Percentiles rank a stretch among this genome's conserved stretches.
phyloP scores from a whole-genome alignment of 2,888 invertebrate genomes.

The Agrenia bidenticulata region DNA sequence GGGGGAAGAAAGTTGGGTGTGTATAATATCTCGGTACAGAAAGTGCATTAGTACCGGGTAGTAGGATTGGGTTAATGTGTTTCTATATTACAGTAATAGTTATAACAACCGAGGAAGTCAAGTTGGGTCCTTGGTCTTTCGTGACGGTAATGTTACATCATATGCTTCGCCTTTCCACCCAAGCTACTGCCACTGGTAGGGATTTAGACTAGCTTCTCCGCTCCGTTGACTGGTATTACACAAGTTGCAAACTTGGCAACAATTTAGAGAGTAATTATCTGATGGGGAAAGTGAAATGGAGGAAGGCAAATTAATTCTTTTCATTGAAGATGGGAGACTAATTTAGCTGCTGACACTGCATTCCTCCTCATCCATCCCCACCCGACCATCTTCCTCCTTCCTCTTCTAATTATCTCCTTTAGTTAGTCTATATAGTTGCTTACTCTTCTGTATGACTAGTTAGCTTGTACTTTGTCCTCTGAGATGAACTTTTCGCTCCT shows the following conservation, averaged over 20 bases:
- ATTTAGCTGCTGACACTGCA: conserved; percentile 20
- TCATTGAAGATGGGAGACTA: conserved; percentile 15
- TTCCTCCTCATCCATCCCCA: neutral
- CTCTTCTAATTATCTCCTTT: neutral
- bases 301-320: conserved; percentile 20
- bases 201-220: neutral
- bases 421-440: neutral
- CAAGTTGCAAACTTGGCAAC: conserved; percentile 11
- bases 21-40: no score
- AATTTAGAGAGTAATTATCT: conserved; percentile 21
- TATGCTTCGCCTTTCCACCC: neutral
- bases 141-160: no score
- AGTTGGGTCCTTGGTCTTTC: no score
- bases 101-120: no score
- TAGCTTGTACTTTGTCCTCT: neutral
- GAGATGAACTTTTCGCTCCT: neutral
- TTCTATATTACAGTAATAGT: no score
- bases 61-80: no score
- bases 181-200: neutral
- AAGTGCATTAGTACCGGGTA: no score
- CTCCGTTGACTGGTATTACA: no score
- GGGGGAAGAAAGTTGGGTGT: no score
- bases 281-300: conserved; percentile 14
- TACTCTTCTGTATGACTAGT: neutral
- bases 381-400: neutral